Evolutionary conservation across 1,140 invertebrate species (phyloP).

Genomic region (Brachystomella parvula): DNA sequence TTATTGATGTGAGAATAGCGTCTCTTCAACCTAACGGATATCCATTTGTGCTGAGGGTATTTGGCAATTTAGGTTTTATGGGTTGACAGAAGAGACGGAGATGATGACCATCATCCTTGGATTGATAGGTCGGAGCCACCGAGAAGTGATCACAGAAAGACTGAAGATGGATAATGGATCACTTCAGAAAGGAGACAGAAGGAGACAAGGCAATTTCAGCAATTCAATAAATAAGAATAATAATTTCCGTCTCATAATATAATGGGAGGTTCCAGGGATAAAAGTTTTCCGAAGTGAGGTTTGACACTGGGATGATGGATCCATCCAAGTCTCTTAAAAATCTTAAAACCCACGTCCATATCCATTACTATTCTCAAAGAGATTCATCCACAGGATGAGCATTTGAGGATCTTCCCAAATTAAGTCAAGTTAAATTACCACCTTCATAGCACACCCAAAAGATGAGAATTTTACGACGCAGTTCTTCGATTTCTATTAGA

Average conservation of each 20-base stretch:
- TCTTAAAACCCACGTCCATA: neutral
- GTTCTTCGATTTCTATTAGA: too few relatives aligned
- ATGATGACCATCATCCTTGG: neutral
- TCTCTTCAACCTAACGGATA: neutral
- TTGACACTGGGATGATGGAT: conserved; percentile 1
- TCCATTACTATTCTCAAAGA: neutral
- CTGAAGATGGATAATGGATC: conserved; percentile 1
- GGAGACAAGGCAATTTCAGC: too few relatives aligned
- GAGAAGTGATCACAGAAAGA: neutral
- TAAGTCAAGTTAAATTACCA: neutral
- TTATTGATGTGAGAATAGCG: conserved; percentile 8
- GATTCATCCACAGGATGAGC: neutral
- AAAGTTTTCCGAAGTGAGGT: neutral
- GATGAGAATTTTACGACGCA: too few relatives aligned
- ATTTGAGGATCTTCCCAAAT: too few relatives aligned
- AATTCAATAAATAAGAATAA: too few relatives aligned
- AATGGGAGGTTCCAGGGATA: too few relatives aligned
- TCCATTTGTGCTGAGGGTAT: too few relatives aligned
- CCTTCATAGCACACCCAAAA: too few relatives aligned
- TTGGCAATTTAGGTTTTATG: too few relatives aligned
- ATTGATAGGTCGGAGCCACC: neutral
- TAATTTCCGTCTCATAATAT: neutral
- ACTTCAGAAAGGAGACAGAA: neutral
- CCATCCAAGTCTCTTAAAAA: neutral
- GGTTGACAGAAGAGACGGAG: neutral